Conservation (phyloP, 2,797 vertebrate species). For the Cyclopterus lumpus region DNA sequence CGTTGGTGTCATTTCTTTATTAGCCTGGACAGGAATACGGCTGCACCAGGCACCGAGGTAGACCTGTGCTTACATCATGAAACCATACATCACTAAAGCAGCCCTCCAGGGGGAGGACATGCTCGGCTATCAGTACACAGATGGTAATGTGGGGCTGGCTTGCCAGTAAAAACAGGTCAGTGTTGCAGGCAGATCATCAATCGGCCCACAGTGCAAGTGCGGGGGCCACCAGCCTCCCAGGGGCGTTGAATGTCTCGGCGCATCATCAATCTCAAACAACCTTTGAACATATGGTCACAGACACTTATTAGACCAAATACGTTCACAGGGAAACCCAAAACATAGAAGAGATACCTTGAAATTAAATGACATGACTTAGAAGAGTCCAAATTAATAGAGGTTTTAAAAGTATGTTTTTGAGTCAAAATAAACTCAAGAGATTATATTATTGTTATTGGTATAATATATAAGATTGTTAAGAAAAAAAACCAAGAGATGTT, state of each 20-base stretch:
- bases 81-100: slow-evolving; percentile 52
- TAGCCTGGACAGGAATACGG: neutral
- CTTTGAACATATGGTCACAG: slow-evolving; percentile 62
- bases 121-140: slow-evolving; percentile 33
- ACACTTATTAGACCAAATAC: slow-evolving; percentile 73
- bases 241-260: slow-evolving; percentile 46
- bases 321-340: slow-evolving; percentile 59
- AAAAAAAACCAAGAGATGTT: neutral
- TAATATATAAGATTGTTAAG: neutral
- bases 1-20: slow-evolving; percentile 11
- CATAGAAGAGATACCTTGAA: slow-evolving; percentile 57
- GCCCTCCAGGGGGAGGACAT: slow-evolving; percentile 22
- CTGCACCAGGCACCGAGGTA: slow-evolving; percentile 3
- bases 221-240: slow-evolving; percentile 47
- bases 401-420: neutral
- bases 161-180: slow-evolving; percentile 70
- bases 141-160: slow-evolving; percentile 33
- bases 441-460: no score
- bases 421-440: slow-evolving; percentile 4
- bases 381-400: slow-evolving; percentile 26
- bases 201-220: slow-evolving; percentile 42
- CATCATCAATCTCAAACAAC: slow-evolving; percentile 78
- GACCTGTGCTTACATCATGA: slow-evolving; percentile 50
- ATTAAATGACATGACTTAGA: slow-evolving; percentile 49
- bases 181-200: slow-evolving; percentile 70